Base-by-base conservation (phyloP, 2,888 invertebrate species). In the Heliconius erato region DNA sequence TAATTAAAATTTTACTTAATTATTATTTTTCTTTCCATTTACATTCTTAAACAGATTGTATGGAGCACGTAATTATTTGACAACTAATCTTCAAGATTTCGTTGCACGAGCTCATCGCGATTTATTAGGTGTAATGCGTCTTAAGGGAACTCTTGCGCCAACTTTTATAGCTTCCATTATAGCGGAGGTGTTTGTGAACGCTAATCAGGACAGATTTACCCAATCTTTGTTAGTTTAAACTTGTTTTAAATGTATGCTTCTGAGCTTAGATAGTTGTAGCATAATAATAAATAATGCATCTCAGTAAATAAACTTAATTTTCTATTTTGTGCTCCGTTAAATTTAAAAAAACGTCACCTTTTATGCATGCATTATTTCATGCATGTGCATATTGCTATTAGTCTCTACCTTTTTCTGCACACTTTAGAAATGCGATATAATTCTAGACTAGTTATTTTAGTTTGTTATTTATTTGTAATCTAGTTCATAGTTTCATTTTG, bases 111-210 rank as follows among this genome's bases (percentile, higher is more conserved):
- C 74, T 83, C 78, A 59, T 79, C 82, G 74, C 77, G 79, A 80
- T 84, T 86, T 84, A 85, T 86, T 86, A 79, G 83, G 78, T 85
- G 82, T 81, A 82, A 86, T 84, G 84, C 81, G 80, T 85, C 86
- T 84, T 84, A 32, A 44, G 86, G 80, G 86, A 80, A 74, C 84
- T 82, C 82, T 84, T 74, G 44, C 54, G 81, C 79, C 78, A 84
- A 85, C 81, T 83, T 85, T 82, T 79, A 82, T 79, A 32, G 74
- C 79, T 59, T 82, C 74, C 59, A 74, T 74, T 74, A 79, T 67
- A 74, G 71, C 28, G n/a, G 54, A 79, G 74, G 79, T 82, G 74
- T 74, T 71, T 72, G 28, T 82, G 28, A 79, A 79, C 79, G 72
- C 54, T 68, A 82, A 82, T 72, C 71, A 74, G 65, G 67, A 63